phyloP scores from a whole-genome alignment of 2,888 invertebrate species.

The Nowickia ferox region DNA sequence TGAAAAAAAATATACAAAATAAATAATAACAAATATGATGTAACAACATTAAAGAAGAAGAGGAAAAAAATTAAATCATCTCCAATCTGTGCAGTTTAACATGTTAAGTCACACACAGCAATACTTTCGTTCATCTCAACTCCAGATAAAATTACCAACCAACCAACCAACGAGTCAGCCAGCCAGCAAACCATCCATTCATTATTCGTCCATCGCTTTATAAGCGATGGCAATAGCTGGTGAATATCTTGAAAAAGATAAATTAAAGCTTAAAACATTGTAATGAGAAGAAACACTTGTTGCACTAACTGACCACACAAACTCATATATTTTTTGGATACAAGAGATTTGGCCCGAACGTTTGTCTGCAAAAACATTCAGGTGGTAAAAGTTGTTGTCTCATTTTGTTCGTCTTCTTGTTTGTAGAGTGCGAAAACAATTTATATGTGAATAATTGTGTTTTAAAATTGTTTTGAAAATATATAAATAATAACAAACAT shows the following conservation, averaged over 20 bases:
- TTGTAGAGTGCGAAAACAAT: slow-evolving; percentile 58
- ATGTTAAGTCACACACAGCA: slow-evolving; percentile 50
- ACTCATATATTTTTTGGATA: background rate
- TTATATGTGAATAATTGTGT: slow-evolving; percentile 49
- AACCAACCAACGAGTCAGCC: background rate
- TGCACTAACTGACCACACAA: slow-evolving; percentile 56
- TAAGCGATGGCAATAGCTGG: background rate
- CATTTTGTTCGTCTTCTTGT: slow-evolving; percentile 15
- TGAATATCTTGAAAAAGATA: slow-evolving; percentile 20
- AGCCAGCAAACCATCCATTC: background rate
- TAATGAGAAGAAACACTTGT: slow-evolving; percentile 57
- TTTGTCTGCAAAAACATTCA: slow-evolving; percentile 8
- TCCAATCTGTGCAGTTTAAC: slow-evolving; percentile 57
- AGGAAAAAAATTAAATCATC: slow-evolving; percentile 62
- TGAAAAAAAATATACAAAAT: slow-evolving; percentile 23
- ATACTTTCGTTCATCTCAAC: slow-evolving; percentile 28
- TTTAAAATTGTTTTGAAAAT: slow-evolving; percentile 53
- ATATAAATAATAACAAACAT: slow-evolving; percentile 25
- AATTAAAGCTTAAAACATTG: slow-evolving; percentile 42
- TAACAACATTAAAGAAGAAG: slow-evolving; percentile 31
- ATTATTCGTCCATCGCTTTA: no score
- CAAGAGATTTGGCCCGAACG: slow-evolving; percentile 6
- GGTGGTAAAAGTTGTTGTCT: slow-evolving; percentile 54
- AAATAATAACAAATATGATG: slow-evolving; percentile 53
- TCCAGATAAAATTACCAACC: slow-evolving; percentile 25